These are phyloP conservation scores for Macroramphosus scolopax DNA, from an alignment of 2,797 vertebrate species.

Conservation along the genomic window DNA sequence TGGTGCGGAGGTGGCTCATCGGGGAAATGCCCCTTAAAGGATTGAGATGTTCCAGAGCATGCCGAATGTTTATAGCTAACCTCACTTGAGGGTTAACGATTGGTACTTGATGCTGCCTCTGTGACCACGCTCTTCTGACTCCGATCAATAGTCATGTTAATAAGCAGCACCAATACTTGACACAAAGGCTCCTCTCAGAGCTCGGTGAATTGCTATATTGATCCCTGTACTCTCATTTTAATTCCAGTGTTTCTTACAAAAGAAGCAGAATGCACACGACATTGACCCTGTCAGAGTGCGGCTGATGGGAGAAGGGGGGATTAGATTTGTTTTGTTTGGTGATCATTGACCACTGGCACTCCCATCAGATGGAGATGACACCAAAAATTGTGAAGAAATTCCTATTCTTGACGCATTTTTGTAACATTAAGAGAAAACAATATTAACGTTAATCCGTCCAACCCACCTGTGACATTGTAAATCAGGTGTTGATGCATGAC, in stretches of 20 bases:
- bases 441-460: conserved; percentile 14
- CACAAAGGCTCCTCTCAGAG: conserved; percentile 58
- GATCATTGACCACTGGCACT: conserved; percentile 38
- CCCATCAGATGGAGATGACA: conserved; percentile 23
- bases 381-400: conserved; percentile 12
- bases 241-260: conserved; percentile 69
- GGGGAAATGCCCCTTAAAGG: conserved; percentile 39
- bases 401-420: conserved; percentile 8
- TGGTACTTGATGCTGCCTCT: conserved; percentile 60
- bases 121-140: conserved; percentile 58
- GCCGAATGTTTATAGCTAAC: conserved; percentile 63
- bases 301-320: conserved; percentile 44
- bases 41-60: conserved; percentile 58
- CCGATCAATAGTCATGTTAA: conserved; percentile 77
- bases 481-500: not conserved
- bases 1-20: conserved; percentile 8
- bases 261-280: conserved; percentile 56
- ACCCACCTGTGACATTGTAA: conserved; percentile 5
- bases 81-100: conserved; percentile 65
- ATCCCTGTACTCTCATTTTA: conserved; percentile 69
- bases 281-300: conserved; percentile 53
- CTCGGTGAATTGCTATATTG: conserved; percentile 70
- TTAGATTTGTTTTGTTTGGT: conserved; percentile 52
- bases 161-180: conserved; percentile 70
- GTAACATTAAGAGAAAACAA: not conserved